These are phyloP conservation scores for Sebastes variabilis DNA, from an alignment of 2,797 vertebrate genomes.

Conservation along the genomic window DNA sequence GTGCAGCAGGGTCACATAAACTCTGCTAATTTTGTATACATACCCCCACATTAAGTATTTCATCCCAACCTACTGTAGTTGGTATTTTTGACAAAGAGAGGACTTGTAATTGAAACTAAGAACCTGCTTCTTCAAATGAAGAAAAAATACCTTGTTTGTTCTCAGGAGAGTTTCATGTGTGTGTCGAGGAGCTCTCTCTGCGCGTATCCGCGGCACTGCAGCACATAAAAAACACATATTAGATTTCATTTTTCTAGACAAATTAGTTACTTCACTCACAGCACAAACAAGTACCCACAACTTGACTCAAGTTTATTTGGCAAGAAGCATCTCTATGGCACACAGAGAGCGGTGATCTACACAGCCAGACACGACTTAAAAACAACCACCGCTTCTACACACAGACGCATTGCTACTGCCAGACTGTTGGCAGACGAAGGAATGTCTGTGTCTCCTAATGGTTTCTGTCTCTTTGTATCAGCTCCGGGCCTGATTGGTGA, in stretches of 20 bases:
- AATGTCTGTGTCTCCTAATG: slow-evolving; percentile 49
- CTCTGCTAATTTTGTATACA: neutral
- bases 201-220: slow-evolving; percentile 69
- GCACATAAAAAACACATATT: slow-evolving; percentile 17
- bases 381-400: slow-evolving; percentile 10
- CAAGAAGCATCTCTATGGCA: neutral
- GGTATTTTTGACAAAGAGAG: neutral
- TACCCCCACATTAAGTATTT: neutral
- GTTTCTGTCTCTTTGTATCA: slow-evolving; percentile 46
- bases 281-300: slow-evolving; percentile 1
- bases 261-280: neutral
- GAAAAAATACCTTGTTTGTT: slow-evolving; percentile 57
- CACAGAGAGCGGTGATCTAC: neutral
- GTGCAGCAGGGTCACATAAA: slow-evolving; percentile 26
- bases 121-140: neutral
- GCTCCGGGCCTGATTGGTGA: slow-evolving; percentile 33
- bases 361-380: slow-evolving; percentile 31
- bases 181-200: slow-evolving; percentile 68
- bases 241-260: neutral
- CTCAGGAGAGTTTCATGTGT: slow-evolving; percentile 47
- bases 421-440: slow-evolving; percentile 47
- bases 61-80: neutral
- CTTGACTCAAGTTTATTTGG: slow-evolving; percentile 5
- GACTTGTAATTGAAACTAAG: neutral
- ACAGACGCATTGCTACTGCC: slow-evolving; percentile 8